Percentiles rank a stretch among this genome's conserved stretches.
Conservation (phyloP, 2,888 invertebrate species). For the Nudaria mundana region DNA sequence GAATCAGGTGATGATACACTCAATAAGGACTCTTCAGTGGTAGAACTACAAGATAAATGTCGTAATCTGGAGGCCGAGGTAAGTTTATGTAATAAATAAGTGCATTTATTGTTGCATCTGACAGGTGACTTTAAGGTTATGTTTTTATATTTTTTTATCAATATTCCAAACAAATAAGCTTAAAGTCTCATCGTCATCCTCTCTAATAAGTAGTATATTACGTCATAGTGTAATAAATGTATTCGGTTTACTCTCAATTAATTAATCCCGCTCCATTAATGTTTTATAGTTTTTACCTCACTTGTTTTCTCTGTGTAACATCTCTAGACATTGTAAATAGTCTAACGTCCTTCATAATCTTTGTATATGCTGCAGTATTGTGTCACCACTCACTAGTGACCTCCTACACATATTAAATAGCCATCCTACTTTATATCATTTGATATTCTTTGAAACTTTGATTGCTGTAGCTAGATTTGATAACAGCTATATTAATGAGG, state of each 20-base stretch:
- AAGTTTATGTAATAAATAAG: slow-evolving; percentile 39
- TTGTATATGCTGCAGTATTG: slow-evolving; percentile 7
- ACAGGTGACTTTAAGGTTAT: slow-evolving; percentile 68
- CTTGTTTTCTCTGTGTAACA: slow-evolving; percentile 6
- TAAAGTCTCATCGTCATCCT: slow-evolving; percentile 16
- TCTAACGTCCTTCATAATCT: not conserved
- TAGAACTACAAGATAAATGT: slow-evolving; percentile 80
- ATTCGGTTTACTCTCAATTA: too few relatives aligned
- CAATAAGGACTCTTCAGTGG: slow-evolving; percentile 47
- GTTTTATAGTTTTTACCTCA: slow-evolving; percentile 17
- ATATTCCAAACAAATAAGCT: slow-evolving; percentile 13
- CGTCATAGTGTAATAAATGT: slow-evolving; percentile 12
- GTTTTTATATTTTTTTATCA: slow-evolving; percentile 53
- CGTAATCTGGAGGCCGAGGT: slow-evolving; percentile 83
- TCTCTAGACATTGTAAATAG: not conserved
- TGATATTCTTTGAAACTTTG: not conserved
- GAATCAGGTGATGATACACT: slow-evolving; percentile 43
- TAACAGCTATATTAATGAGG: too few relatives aligned
- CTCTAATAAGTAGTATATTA: slow-evolving; percentile 22
- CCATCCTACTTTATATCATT: not conserved
- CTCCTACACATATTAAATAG: slow-evolving; percentile 9
- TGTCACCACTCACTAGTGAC: too few relatives aligned
- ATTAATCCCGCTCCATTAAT: slow-evolving; percentile 18
- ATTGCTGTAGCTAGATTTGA: too few relatives aligned
- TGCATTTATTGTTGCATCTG: slow-evolving; percentile 33